These are phyloP conservation scores for Sinosuthora webbiana DNA, from an alignment of 2,113 vertebrate genomes.

Conservation along the genomic window DNA sequence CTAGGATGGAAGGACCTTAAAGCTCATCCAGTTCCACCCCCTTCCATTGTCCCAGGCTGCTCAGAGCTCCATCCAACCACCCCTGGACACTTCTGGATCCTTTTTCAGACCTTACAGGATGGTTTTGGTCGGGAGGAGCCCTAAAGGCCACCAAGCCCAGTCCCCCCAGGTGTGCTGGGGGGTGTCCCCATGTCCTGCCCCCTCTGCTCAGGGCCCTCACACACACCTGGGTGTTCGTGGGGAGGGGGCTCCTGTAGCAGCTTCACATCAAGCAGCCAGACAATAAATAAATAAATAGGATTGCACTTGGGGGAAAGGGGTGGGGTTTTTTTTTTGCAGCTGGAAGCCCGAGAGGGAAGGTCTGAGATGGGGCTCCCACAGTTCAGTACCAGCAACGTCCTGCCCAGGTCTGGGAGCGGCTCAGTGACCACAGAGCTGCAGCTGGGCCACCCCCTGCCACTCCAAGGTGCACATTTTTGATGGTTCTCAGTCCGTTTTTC, in stretches of 20 bases:
- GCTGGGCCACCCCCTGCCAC: neutral
- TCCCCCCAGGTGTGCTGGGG: neutral
- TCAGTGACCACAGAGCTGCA: neutral
- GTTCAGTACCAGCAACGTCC: neutral
- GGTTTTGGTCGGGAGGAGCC: neutral
- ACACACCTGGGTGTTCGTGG: neutral
- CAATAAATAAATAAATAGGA: conserved; percentile 65
- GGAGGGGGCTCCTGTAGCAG: neutral
- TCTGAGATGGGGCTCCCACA: neutral
- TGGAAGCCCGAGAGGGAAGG: neutral
- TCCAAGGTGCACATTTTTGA: neutral
- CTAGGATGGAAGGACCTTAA: neutral
- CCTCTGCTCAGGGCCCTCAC: neutral
- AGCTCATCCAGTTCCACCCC: neutral
- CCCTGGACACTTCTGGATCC: neutral
- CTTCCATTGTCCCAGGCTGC: accelerated
- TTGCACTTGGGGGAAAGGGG: neutral
- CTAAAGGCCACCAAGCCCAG: neutral
- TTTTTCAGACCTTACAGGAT: accelerated
- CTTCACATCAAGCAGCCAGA: conserved; percentile 18
- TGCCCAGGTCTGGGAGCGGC: neutral
- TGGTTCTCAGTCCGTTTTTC: neutral
- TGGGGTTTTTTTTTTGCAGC: neutral
- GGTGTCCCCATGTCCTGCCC: too few relatives aligned
- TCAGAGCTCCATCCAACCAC: neutral